Base-by-base conservation (phyloP, 1,140 invertebrate species). In the Popillia japonica region DNA sequence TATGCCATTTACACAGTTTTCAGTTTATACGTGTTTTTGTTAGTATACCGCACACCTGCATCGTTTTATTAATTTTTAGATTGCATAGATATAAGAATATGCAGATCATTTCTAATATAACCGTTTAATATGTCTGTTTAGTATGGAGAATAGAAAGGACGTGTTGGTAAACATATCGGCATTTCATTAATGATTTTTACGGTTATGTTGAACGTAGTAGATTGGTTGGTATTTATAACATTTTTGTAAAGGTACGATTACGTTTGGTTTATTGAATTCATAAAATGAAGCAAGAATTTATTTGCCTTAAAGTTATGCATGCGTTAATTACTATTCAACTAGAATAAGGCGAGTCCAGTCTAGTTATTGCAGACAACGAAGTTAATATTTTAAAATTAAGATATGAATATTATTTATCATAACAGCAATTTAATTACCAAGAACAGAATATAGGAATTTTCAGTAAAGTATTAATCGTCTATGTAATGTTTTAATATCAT, bases 151-250 rank as follows among this genome's bases (percentile, higher is more conserved):
- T 68, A 11, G 20, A 27, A 68, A 34, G 61, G 22, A 68, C 22
- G 22, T 22, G 22, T 10, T 23, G 1, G 17, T 22, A 14, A 17
- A 48, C 44, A 17, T 61, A 61, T n/a, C 17, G 20, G 59, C 20
- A 20, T 20, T 61, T 61, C 20, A 61, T 61, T 61, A 61, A 61
- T 17, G 59, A 61, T 20, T 61, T 61, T 68, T 68, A 27, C 61
- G 11, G 7, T 1, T 2, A 1, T 2, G 42, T 44, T 10, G 42
- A 44, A 44, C 42, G 42, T 44, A 44, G 7, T 44, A 14, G 42
- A 34, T 14, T 44, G 42, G 14, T 14, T 55, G 48, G 14, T 17
- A 55, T 55, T 55, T 55, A 6, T n/a, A 17, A 17, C 2, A 17
- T 55, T 55, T 55, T 55, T 17, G 27, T 34, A 34, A 34, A 34